Percentiles rank a stretch among this genome's conserved stretches.
These are phyloP conservation scores for Okamejei kenojei DNA, from an alignment of 2,797 vertebrate genomes.

Conservation along the genomic window DNA sequence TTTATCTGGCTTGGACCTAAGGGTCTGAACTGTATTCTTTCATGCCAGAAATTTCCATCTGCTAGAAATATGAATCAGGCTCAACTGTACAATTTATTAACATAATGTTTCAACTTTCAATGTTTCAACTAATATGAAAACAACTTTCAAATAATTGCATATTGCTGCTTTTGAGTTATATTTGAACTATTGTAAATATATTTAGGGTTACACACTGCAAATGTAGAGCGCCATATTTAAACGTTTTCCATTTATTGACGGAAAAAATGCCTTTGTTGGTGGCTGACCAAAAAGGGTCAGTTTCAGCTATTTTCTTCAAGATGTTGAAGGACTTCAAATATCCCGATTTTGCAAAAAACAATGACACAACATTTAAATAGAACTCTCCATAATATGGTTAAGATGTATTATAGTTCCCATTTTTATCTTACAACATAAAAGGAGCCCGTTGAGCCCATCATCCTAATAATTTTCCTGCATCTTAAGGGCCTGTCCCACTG, in stretches of 20 bases:
- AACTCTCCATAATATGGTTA: not conserved
- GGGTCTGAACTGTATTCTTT: no score
- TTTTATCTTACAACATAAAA: no score
- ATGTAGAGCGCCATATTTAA: not conserved
- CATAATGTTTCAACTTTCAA: no score
- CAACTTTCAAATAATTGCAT: not conserved
- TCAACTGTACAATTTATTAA: no score
- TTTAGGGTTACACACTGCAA: not conserved
- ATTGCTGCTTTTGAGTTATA: not conserved
- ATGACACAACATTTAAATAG: not conserved
- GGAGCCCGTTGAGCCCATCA: no score
- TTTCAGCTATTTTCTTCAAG: not conserved
- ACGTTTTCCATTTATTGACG: not conserved
- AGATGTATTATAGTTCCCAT: no score
- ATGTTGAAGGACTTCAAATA: not conserved
- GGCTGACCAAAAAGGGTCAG: not conserved
- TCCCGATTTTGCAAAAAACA: not conserved
- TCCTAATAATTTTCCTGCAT: no score
- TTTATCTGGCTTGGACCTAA: no score
- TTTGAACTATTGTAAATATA: not conserved
- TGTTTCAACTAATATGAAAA: no score
- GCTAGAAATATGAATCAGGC: no score
- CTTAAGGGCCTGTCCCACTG: no score
- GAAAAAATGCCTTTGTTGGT: not conserved
- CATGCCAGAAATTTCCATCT: no score